These are phyloP conservation scores for Pseudomugil gertrudae DNA, from an alignment of 2,797 vertebrate species.

Conservation along the genomic window DNA sequence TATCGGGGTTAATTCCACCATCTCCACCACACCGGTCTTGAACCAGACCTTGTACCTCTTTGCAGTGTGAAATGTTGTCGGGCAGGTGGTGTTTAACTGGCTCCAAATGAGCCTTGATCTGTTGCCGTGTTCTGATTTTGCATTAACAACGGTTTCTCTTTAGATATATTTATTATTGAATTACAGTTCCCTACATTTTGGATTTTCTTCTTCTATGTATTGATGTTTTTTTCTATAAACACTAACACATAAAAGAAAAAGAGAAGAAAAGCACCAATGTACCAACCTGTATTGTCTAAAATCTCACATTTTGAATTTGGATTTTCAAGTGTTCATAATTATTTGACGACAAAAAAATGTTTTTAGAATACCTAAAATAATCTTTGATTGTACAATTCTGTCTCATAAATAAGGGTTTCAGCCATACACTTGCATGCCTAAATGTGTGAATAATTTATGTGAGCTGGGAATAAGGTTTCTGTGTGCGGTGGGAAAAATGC, in stretches of 20 bases:
- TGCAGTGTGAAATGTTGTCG: slow-evolving; percentile 28
- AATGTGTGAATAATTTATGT: slow-evolving; percentile 73
- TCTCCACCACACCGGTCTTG: slow-evolving; percentile 31
- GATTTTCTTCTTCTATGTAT: too few species aligned
- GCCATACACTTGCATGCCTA: slow-evolving; percentile 43
- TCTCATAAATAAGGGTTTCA: slow-evolving; percentile 40
- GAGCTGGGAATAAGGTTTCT: slow-evolving; percentile 60
- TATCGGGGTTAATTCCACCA: slow-evolving; percentile 43
- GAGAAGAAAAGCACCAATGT: not conserved
- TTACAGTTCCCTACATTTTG: not conserved
- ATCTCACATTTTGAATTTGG: not conserved
- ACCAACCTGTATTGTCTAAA: slow-evolving; percentile 3
- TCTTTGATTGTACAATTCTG: slow-evolving; percentile 34
- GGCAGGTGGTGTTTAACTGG: slow-evolving; percentile 33
- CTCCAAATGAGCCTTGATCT: slow-evolving; percentile 44
- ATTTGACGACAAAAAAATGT: slow-evolving; percentile 15
- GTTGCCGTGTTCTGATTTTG: slow-evolving; percentile 27
- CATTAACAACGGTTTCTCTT: slow-evolving; percentile 21
- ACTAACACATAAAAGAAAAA: not conserved
- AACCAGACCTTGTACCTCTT: slow-evolving; percentile 38
- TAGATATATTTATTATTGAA: slow-evolving; percentile 18
- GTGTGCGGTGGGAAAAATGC: slow-evolving; percentile 59
- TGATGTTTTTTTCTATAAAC: not conserved
- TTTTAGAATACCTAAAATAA: slow-evolving; percentile 12
- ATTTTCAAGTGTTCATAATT: slow-evolving; percentile 12